These are phyloP conservation scores for Pterostichus madidus DNA, from an alignment of 2,888 invertebrate genomes.

Conservation along the genomic window DNA sequence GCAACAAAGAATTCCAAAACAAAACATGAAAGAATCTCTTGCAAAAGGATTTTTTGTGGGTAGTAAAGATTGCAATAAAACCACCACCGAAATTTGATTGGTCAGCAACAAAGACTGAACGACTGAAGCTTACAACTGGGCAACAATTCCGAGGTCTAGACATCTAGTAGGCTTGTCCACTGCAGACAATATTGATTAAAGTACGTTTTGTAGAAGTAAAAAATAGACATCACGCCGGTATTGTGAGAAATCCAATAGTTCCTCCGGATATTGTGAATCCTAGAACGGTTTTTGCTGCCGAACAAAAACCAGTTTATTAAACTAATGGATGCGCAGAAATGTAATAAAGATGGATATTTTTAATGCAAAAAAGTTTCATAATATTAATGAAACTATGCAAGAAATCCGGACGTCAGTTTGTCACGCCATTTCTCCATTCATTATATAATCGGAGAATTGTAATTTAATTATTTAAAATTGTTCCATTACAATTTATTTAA, in stretches of 20 bases:
- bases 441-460: background rate
- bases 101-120: slow-evolving; percentile 22
- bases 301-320: slow-evolving; percentile 34
- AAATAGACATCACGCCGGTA: slow-evolving; percentile 28
- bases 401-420: slow-evolving; percentile 12
- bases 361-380: slow-evolving; percentile 30
- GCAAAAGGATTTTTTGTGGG: background rate
- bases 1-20: background rate
- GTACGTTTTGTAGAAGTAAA: slow-evolving; percentile 6
- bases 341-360: slow-evolving; percentile 29
- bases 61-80: slow-evolving; percentile 30
- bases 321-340: slow-evolving; percentile 42
- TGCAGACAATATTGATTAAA: slow-evolving; percentile 46
- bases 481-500: too few relatives aligned
- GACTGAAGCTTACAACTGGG: slow-evolving; percentile 14
- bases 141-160: slow-evolving; percentile 45
- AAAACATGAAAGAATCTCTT: slow-evolving; percentile 6
- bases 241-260: slow-evolving; percentile 37
- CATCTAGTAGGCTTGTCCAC: slow-evolving; percentile 35
- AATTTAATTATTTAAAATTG: too few relatives aligned
- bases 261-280: slow-evolving; percentile 38
- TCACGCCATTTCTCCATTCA: slow-evolving; percentile 25
- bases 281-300: slow-evolving; percentile 2
- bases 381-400: slow-evolving; percentile 39
- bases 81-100: slow-evolving; percentile 30